Base-by-base conservation (phyloP, 2,888 invertebrate genomes). In the Hanleya hanleyi region DNA sequence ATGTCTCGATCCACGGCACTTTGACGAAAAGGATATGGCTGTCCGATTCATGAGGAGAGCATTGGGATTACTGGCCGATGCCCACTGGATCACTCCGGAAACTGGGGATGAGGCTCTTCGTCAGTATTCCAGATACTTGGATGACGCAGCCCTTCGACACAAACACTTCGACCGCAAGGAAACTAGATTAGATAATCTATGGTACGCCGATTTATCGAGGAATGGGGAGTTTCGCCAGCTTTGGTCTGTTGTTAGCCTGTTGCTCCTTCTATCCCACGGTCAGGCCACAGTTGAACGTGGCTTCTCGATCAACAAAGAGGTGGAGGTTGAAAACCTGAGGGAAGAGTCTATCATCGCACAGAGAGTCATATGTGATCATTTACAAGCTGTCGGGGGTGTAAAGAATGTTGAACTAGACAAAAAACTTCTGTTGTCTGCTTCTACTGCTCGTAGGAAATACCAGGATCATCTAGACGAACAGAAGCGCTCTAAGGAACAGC, bases 231-330 rank as follows among this genome's bases (percentile, higher is more conserved):
- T 57, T 26, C 36, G 18, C 29, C 66, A 73, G 49, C 22, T 73
- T 1, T 73, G 71, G 73, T 12, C 7, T 47, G 66, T 71, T 9
- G 49, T 76, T 7, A 32, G 37, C 5, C 18, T 57, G 15, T 37
- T 75, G 29, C 29, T 57, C n/a, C 26, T 71, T 9, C 50, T 70
- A 36, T 71, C 67, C 9, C 74, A 70, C 68, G 74, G 70, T n/a
- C 71, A 74, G 67, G 70, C 71, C n/a, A 65, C 36, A 51, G 74
- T 71, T 4, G 74, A 70, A n/a, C 22, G 70, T 2, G 70, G 70
- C 15, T 70, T 70, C 26, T 70, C 70, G 29, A 57, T 71, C 5
- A 71, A 71, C 22, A 69, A 67, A 49, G 47, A 66, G 33, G 57
- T 68, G 1, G 49, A 41, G 22, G 49, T 49, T 12, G 37, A 67